Conservation (phyloP, 1,140 invertebrate genomes). For the Grapholita molesta region DNA sequence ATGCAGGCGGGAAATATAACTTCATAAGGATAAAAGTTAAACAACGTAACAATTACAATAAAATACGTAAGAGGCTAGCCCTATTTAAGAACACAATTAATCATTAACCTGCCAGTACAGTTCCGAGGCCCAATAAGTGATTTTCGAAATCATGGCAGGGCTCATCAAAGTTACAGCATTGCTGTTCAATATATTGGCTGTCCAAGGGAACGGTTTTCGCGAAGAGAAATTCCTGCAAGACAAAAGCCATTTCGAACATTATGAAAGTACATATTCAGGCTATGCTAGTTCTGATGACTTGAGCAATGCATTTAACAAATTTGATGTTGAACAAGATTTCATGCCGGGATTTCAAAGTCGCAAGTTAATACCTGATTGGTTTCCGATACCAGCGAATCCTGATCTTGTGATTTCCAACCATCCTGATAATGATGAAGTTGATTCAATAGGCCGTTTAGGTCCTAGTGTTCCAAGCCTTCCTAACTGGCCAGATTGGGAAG, state of each 20-base stretch:
- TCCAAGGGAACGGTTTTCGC: background rate
- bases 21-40: background rate
- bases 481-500: background rate
- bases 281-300: background rate
- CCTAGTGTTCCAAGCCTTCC: background rate
- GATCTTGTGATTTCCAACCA: background rate
- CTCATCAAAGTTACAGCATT: constrained; percentile 10
- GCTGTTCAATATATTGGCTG: background rate
- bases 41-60: background rate
- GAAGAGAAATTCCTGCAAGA: background rate
- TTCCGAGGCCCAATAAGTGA: constrained; percentile 2
- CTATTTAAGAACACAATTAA: background rate
- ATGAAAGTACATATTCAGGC: constrained; percentile 3
- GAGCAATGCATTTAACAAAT: background rate
- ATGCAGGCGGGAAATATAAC: background rate
- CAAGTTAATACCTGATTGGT: background rate
- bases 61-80: background rate
- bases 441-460: background rate
- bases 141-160: constrained; percentile 7
- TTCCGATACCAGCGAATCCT: background rate
- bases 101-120: background rate
- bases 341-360: background rate
- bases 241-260: background rate
- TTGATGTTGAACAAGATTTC: background rate
- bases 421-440: too few species aligned